phyloP scores from a whole-genome alignment of 2,888 invertebrate genomes.

The Coelopa pilipes region DNA sequence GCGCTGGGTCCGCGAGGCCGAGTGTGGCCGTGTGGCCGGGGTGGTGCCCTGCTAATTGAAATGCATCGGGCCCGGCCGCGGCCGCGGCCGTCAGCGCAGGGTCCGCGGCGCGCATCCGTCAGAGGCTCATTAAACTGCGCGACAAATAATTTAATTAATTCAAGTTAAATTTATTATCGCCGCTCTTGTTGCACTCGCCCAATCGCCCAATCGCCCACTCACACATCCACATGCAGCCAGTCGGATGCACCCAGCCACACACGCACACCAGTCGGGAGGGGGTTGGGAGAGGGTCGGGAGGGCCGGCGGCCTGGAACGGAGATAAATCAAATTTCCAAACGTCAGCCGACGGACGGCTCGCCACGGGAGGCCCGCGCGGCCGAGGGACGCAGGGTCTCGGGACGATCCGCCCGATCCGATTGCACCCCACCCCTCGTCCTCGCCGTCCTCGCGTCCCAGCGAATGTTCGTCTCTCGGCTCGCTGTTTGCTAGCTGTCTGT shows the following conservation, averaged over 20 bases:
- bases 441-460: too few species aligned
- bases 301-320: conserved; percentile 5
- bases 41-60: conserved; percentile 17
- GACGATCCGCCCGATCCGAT: too few species aligned
- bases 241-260: neutral
- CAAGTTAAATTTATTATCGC: conserved; percentile 25
- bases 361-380: too few species aligned
- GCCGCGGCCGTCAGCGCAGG: neutral
- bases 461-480: too few species aligned
- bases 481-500: too few species aligned
- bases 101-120: conserved; percentile 5
- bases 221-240: neutral
- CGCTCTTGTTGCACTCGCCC: conserved; percentile 8
- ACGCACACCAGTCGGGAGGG: too few species aligned
- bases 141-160: conserved; percentile 30
- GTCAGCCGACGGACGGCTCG: too few species aligned
- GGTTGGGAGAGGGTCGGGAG: too few species aligned
- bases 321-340: neutral
- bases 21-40: neutral
- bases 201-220: neutral
- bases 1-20: neutral
- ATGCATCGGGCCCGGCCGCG: conserved; percentile 11
- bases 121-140: conserved; percentile 25
- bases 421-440: too few species aligned
- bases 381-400: too few species aligned